Conservation (phyloP, 2,888 invertebrate genomes). For the Linyphia triangularis region DNA sequence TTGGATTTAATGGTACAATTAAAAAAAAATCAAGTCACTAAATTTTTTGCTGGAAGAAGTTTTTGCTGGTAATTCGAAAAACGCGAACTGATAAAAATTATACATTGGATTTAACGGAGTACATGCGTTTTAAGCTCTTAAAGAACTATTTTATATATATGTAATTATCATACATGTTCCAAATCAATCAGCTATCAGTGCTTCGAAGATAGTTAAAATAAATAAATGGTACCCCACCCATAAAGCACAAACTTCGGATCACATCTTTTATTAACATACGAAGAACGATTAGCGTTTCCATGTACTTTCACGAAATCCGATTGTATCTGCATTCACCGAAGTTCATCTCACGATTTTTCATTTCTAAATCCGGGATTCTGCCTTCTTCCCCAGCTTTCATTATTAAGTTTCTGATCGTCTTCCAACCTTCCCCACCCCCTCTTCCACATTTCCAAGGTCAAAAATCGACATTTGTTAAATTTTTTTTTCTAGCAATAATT, state of each 20-base stretch:
- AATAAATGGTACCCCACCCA: too few relatives aligned
- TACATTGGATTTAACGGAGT: too few relatives aligned
- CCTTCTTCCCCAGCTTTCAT: neutral
- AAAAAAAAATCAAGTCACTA: too few relatives aligned
- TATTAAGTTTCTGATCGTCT: neutral
- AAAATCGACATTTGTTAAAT: conserved; percentile 17
- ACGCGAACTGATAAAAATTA: too few relatives aligned
- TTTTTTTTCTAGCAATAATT: conserved; percentile 37
- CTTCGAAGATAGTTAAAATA: too few relatives aligned
- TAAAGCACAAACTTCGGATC: conserved; percentile 21
- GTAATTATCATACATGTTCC: too few relatives aligned
- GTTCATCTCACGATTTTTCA: conserved; percentile 64
- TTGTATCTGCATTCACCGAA: conserved; percentile 61
- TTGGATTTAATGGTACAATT: too few relatives aligned
- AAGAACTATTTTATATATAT: too few relatives aligned
- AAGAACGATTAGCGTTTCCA: conserved; percentile 45
- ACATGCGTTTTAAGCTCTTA: too few relatives aligned
- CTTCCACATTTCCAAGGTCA: conserved; percentile 53
- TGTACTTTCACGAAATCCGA: conserved; percentile 57
- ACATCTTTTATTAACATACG: conserved; percentile 40
- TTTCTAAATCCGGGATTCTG: conserved; percentile 64
- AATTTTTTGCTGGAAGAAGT: too few relatives aligned
- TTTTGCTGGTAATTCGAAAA: too few relatives aligned
- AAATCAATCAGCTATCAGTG: too few relatives aligned
- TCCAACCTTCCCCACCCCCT: neutral